A percentile compares a stretch with the other conserved stretches of the same genome.
phyloP scores from a whole-genome alignment of 2,797 vertebrate species.

The Mus caroli region DNA sequence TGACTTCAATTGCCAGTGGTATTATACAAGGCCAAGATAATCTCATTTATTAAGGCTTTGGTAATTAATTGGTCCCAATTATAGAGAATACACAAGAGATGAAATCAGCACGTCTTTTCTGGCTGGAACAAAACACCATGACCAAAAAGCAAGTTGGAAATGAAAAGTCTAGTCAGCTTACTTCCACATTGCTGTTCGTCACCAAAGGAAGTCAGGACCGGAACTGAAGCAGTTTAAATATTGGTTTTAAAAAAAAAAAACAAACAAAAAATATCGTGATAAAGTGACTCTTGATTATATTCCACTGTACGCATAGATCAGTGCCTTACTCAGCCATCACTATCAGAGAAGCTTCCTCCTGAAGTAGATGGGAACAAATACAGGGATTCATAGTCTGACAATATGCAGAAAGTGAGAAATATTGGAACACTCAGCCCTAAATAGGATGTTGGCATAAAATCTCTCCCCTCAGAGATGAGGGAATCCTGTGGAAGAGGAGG shows the following conservation, averaged over 20 bases:
- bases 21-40: background rate
- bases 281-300: background rate
- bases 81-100: background rate
- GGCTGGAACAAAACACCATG: background rate
- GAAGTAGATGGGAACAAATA: too few relatives aligned
- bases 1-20: background rate
- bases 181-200: too few relatives aligned
- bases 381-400: too few relatives aligned
- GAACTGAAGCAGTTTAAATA: background rate
- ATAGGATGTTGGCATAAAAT: background rate
- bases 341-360: background rate
- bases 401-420: too few relatives aligned
- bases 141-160: too few relatives aligned
- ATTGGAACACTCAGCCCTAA: too few relatives aligned
- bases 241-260: background rate
- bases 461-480: background rate
- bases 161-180: too few relatives aligned
- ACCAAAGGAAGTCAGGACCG: background rate
- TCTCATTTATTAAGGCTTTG: background rate
- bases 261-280: background rate
- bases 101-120: background rate
- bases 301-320: background rate
- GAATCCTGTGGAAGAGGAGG: background rate
- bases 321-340: background rate
- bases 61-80: background rate